Percentiles rank a stretch among this genome's conserved stretches.
phyloP scores from a whole-genome alignment of 2,888 invertebrate species.

The Drosophila yooni region DNA sequence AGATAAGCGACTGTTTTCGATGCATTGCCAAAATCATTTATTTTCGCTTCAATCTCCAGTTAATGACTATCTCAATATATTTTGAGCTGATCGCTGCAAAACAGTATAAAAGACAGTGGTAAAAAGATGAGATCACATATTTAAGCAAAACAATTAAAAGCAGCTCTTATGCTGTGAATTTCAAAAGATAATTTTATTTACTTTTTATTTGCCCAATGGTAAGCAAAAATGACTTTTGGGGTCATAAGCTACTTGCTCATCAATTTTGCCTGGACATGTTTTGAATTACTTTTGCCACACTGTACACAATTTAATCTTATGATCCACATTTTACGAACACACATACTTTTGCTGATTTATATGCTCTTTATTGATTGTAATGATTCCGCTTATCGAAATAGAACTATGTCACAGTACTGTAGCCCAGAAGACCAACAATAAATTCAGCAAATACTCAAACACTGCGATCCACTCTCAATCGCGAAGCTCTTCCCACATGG shows the following conservation, averaged over 20 bases:
- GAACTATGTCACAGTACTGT: slow-evolving; percentile 43
- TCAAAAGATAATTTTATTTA: background rate
- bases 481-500: slow-evolving; percentile 36
- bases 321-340: slow-evolving; percentile 16
- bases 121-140: background rate
- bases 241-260: background rate
- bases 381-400: slow-evolving; percentile 33
- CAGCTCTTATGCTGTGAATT: background rate
- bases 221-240: background rate
- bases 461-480: slow-evolving; percentile 47
- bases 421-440: background rate
- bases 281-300: background rate
- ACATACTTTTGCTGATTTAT: slow-evolving; percentile 10
- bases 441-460: slow-evolving; percentile 37
- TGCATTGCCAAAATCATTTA: too few species aligned
- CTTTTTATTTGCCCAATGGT: background rate
- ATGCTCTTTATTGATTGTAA: slow-evolving; percentile 16
- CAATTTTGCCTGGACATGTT: background rate
- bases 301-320: slow-evolving; percentile 16
- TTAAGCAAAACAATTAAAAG: background rate
- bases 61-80: background rate
- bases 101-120: background rate
- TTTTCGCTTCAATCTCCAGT: background rate
- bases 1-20: background rate
- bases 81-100: background rate